A percentile compares a stretch with the other conserved stretches of the same genome.
phyloP scores from a whole-genome alignment of 2,797 vertebrate genomes.

The Labroides dimidiatus region DNA sequence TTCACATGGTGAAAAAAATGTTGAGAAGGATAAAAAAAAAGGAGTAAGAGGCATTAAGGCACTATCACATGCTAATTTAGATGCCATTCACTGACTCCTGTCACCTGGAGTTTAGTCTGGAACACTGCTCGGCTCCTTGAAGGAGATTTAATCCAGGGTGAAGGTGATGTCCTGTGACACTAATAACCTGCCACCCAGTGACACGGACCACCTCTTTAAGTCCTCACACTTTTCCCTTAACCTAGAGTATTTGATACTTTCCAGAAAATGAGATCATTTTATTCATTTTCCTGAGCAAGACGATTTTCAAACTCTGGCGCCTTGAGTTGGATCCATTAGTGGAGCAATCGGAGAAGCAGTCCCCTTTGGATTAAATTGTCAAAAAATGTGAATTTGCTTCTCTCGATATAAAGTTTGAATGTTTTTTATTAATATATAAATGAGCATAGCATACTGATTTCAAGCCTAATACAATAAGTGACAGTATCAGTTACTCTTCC shows the following conservation, averaged over 20 bases:
- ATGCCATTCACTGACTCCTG: constrained; percentile 72
- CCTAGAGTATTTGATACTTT: constrained; percentile 16
- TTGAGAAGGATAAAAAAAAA: constrained; percentile 22
- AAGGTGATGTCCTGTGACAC: constrained; percentile 78
- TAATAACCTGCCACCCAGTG: constrained; percentile 76
- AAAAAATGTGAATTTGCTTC: background rate
- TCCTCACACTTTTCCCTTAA: constrained; percentile 8
- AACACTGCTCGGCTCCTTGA: constrained; percentile 68
- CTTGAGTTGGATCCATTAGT: constrained; percentile 33
- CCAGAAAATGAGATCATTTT: constrained; percentile 47
- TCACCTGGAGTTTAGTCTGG: constrained; percentile 58
- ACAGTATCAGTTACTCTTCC: constrained; percentile 47
- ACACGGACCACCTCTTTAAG: constrained; percentile 51
- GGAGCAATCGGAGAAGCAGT: constrained; percentile 25
- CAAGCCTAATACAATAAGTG: constrained; percentile 42
- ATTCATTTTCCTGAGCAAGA: constrained; percentile 35
- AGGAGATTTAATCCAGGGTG: constrained; percentile 69
- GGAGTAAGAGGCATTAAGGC: constrained; percentile 57
- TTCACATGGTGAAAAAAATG: constrained; percentile 49
- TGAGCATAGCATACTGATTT: constrained; percentile 30
- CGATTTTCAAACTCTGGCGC: constrained; percentile 11
- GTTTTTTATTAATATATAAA: constrained; percentile 11
- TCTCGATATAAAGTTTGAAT: constrained; percentile 13
- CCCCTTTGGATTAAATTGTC: constrained; percentile 28
- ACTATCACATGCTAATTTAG: constrained; percentile 77